Evolutionary conservation across 2,888 invertebrate genomes (phyloP), one percentile per base, ranked within the genome.

Genomic region (Lepidonotus clava): DNA sequence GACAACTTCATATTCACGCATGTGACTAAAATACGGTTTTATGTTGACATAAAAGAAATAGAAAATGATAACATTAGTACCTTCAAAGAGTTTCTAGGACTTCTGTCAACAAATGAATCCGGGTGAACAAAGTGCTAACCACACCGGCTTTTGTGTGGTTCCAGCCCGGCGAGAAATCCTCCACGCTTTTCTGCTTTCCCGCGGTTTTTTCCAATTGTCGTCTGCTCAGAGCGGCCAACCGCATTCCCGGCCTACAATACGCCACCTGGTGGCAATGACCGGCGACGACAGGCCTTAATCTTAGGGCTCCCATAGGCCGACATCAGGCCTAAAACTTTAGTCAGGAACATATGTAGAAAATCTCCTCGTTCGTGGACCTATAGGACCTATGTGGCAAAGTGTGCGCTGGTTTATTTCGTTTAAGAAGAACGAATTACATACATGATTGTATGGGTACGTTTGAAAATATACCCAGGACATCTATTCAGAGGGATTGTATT

Each of bases 301-400:
- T 38, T 36, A 36, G 34, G 21, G 14, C 76, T 36, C 40, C 76
- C 40, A 76, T 76, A 38, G 36, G 38, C 76, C 76, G 38, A 76
- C 76, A 76, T 76, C 76, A 76, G 76, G 11, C 18, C 38, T n/a
- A 34, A 34, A 76, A 36, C 38, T 76, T 76, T 76, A 76, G 38
- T 28, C 38, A 76, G 76, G 76, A 76, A 76, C 76, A 76, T 76
- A 40, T 76, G 76, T 76, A 76, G 76, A 76, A 76, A 51, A 11
- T 21, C 51, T 21, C 21, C 21, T 76, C 76, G 32, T 76, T 32
- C 28, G 28, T 61, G 61, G 61, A 38, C 76, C 76, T 38, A 76
- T n/a, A n/a, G n/a, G n/a, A n/a, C n/a, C n/a, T n/a, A n/a, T n/a
- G n/a, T n/a, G n/a, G n/a, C n/a, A n/a, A n/a, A n/a, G n/a, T n/a